phyloP scores from a whole-genome alignment of 2,113 vertebrate species.

The Notothenia rossii region DNA sequence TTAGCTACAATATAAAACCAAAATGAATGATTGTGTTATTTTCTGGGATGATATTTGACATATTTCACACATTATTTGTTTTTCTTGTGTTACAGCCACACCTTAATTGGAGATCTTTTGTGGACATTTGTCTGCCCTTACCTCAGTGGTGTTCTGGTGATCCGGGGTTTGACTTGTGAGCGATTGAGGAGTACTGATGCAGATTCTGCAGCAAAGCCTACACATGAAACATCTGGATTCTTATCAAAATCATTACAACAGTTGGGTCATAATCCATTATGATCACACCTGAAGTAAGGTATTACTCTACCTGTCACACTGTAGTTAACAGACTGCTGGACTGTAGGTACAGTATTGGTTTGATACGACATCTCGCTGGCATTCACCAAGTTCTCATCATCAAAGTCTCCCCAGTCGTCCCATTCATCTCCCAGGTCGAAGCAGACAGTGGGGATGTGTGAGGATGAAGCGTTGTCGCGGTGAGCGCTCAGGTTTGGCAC shows the following conservation, averaged over 20 bases:
- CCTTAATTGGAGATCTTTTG: neutral
- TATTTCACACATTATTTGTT: neutral
- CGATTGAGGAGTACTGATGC: neutral
- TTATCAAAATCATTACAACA: constrained; percentile 4
- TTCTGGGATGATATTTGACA: neutral
- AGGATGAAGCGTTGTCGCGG: constrained; percentile 67
- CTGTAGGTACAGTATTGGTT: constrained; percentile 30
- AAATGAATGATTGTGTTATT: neutral
- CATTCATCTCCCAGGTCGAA: constrained; percentile 88
- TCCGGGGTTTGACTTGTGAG: constrained; percentile 34
- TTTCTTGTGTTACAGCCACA: neutral
- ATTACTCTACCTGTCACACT: constrained; percentile 51
- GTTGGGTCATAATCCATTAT: neutral
- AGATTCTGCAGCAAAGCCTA: constrained; percentile 41
- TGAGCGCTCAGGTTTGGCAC: constrained; percentile 58
- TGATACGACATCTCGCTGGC: constrained; percentile 72
- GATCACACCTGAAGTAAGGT: neutral
- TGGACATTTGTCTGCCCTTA: constrained; percentile 18
- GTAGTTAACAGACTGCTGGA: constrained; percentile 36
- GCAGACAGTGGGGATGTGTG: constrained; percentile 81
- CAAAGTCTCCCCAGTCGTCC: constrained; percentile 92
- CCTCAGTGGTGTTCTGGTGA: constrained; percentile 57
- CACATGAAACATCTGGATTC: constrained; percentile 2
- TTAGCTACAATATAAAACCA: neutral
- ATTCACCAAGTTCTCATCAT: constrained; percentile 88